A percentile compares a stretch with the other conserved stretches of the same genome.
These are phyloP conservation scores for Pristis pectinata DNA, from an alignment of 2,797 vertebrate genomes.

Conservation along the genomic window DNA sequence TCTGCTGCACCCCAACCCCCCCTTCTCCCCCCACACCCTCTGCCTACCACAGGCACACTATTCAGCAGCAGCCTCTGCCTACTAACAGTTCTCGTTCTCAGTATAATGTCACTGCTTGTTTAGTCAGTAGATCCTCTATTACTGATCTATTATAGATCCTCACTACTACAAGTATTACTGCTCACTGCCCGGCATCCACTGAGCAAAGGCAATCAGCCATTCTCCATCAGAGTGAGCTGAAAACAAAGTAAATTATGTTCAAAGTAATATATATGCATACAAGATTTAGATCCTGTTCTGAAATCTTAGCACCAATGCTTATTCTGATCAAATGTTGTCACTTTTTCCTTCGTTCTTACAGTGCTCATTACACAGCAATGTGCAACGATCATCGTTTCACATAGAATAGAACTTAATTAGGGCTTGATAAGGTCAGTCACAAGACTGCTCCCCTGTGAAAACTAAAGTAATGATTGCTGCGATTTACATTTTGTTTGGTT, in stretches of 20 bases:
- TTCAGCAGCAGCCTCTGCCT: not conserved
- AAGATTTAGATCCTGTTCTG: not conserved
- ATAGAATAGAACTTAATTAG: not conserved
- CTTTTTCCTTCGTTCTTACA: not conserved
- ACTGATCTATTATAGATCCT: too few species aligned
- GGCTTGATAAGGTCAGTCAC: not conserved
- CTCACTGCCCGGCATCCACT: not conserved
- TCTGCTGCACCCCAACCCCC: too few species aligned
- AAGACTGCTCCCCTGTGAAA: not conserved
- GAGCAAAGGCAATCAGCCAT: not conserved
- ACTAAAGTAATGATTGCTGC: not conserved
- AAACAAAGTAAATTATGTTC: not conserved
- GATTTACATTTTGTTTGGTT: not conserved
- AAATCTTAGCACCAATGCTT: not conserved
- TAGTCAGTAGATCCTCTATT: too few species aligned
- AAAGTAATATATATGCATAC: not conserved
- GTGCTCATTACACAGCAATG: not conserved
- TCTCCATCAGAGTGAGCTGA: not conserved
- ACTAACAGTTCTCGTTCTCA: not conserved
- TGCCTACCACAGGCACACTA: not conserved
- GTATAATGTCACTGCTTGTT: not conserved
- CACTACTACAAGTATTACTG: not conserved
- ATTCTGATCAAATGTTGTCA: not conserved
- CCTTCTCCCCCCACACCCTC: too few species aligned
- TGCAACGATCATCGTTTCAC: not conserved